Evolutionary conservation across 35 echinoderm and acorn worm species (phyloP).

Genomic region (Strongylocentrotus purpuratus): DNA sequence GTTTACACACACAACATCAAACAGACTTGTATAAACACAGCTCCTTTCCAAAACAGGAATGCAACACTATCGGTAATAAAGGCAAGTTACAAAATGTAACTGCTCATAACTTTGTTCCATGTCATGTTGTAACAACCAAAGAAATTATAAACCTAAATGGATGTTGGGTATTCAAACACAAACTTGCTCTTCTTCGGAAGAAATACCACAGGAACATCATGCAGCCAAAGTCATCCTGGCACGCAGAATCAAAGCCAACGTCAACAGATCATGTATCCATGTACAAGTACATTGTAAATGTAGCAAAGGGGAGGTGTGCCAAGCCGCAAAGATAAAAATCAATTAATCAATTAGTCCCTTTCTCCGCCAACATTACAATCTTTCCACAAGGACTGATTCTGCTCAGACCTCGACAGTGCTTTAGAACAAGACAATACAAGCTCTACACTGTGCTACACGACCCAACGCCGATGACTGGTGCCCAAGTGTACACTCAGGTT

Average conservation of each 20-base stretch:
- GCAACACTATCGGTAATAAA: not conserved
- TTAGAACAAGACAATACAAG: too few species aligned
- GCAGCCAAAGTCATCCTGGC: not conserved
- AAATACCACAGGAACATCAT: not conserved
- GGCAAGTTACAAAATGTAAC: not conserved
- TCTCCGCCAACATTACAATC: constrained; percentile 7
- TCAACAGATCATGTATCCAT: not conserved
- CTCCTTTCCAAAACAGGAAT: not conserved
- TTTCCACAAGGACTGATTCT: constrained; percentile 20
- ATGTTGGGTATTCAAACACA: not conserved
- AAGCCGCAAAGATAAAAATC: constrained; percentile 2
- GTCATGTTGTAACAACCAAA: not conserved
- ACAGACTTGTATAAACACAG: constrained; percentile 18
- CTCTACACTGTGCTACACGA: not conserved
- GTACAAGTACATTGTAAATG: not conserved
- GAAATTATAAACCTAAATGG: not conserved
- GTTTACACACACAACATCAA: constrained; percentile 46
- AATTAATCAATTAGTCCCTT: constrained; percentile 32
- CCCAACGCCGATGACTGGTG: not conserved
- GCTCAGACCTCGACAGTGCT: too few species aligned
- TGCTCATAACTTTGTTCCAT: not conserved
- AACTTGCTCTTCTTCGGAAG: not conserved
- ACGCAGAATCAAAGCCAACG: not conserved
- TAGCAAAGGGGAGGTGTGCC: not conserved
- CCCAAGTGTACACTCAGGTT: not conserved